Base-by-base conservation (phyloP, 2,888 invertebrate species). In the Lasius platythorax region DNA sequence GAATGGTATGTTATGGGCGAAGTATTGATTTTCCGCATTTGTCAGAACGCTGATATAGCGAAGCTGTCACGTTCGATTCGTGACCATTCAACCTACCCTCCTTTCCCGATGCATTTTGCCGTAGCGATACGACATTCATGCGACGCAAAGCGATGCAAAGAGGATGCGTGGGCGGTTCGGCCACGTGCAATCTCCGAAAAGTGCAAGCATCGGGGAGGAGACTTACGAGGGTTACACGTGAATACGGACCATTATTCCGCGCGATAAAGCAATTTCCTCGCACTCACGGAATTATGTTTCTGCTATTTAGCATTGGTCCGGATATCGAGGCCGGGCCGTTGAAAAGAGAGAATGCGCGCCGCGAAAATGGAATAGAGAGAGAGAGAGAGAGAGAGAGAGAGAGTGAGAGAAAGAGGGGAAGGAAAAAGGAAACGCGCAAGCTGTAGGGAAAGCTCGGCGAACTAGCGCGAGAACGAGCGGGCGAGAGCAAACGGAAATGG, bases 211-310 rank as follows among this genome's bases (percentile, higher is more conserved):
- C 67, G 72, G 85, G 53, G 78, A 84, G 89, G 91, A 92, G 93
- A 94, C 86, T 93, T 93, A 93, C 89, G 91, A 93, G 93, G 89
- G 90, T 88, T 85, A 85, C 87, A 88, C 87, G 91, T 92, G 93
- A 93, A 93, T 93, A 91, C 93, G 89, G 86, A 85, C 93, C 94
- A 94, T 94, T 94, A 94, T 94, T 94, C 94, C 94, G 87, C 91
- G 87, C 94, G 93, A 94, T 94, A 94, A 94, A 94, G 92, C 94
- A 92, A 94, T 94, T 93, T 87, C 86, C 91, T 87, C 85, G 90
- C 89, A 93, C 93, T 93, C 92, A 91, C 91, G 91, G 85, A 93
- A 92, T 93, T 93, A 93, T 93, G 91, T 92, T 92, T 88, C 88
- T 91, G 78, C 92, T 94, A 92, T 93, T 94, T 94, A 94, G 94